These are phyloP conservation scores for Buceros bicornis DNA, from an alignment of 2,797 vertebrate genomes.

Conservation along the genomic window DNA sequence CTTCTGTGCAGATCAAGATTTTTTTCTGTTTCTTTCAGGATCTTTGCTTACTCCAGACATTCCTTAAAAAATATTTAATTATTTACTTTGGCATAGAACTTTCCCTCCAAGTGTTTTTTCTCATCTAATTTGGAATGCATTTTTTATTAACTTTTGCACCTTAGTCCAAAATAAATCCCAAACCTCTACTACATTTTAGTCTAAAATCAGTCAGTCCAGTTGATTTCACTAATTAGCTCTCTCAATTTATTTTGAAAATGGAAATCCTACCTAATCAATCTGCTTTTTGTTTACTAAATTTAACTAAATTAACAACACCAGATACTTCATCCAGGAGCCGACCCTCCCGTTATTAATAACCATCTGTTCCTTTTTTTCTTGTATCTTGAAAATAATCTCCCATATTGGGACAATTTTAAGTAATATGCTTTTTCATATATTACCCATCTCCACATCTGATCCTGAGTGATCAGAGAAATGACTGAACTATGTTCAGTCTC, in stretches of 20 bases:
- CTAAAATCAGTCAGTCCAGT: background rate
- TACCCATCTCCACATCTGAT: slow-evolving; percentile 24
- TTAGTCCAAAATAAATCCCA: slow-evolving; percentile 30
- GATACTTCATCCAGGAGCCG: slow-evolving; percentile 31
- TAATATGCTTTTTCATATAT: background rate
- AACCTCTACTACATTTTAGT: background rate
- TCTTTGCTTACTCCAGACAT: background rate
- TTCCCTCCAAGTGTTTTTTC: background rate
- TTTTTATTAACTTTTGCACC: slow-evolving; percentile 17
- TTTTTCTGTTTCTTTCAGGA: background rate
- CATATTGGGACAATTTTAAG: slow-evolving; percentile 20
- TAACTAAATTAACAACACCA: slow-evolving; percentile 53
- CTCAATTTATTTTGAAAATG: slow-evolving; percentile 53
- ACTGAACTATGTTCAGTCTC: background rate
- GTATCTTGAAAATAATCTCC: slow-evolving; percentile 4
- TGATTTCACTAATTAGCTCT: slow-evolving; percentile 55
- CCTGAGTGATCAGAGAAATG: background rate
- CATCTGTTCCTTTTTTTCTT: slow-evolving; percentile 20
- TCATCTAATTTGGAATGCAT: background rate
- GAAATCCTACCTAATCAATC: slow-evolving; percentile 60
- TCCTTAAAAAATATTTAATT: background rate
- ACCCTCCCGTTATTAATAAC: slow-evolving; percentile 40
- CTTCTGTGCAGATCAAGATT: background rate
- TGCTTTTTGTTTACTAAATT: slow-evolving; percentile 59
- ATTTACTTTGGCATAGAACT: background rate